Conservation (phyloP, 2,888 invertebrate genomes). For the Coleophora flavipennella region DNA sequence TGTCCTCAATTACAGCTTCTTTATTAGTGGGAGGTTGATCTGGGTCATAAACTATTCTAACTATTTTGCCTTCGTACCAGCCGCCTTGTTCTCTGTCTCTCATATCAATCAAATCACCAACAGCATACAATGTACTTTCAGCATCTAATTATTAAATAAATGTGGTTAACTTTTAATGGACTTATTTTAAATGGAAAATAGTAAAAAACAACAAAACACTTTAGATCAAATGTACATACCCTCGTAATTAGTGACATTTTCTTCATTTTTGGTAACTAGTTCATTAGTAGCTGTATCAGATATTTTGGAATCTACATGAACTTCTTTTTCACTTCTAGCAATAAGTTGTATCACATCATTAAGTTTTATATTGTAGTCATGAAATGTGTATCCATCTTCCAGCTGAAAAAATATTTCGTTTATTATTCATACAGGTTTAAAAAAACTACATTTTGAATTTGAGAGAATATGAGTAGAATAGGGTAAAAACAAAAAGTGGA, state of each 20-base stretch:
- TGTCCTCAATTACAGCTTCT: neutral
- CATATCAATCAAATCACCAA: slow-evolving; percentile 79
- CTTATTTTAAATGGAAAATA: too few relatives aligned
- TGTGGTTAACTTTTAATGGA: too few relatives aligned
- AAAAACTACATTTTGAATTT: too few relatives aligned
- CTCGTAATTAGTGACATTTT: slow-evolving; percentile 23
- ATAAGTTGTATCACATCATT: slow-evolving; percentile 84
- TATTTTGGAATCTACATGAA: slow-evolving; percentile 12
- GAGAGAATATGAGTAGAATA: too few relatives aligned
- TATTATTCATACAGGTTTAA: neutral
- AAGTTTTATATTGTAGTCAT: slow-evolving; percentile 82
- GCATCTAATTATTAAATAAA: slow-evolving; percentile 34
- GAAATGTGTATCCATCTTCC: slow-evolving; percentile 80
- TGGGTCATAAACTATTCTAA: slow-evolving; percentile 62
- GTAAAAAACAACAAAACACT: too few relatives aligned
- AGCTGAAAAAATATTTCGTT: slow-evolving; percentile 56
- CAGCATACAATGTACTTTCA: slow-evolving; percentile 60
- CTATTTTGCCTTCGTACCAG: slow-evolving; percentile 81
- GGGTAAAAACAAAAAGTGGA: too few relatives aligned
- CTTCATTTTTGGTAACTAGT: slow-evolving; percentile 14
- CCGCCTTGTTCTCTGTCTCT: slow-evolving; percentile 75
- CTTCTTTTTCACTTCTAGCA: slow-evolving; percentile 33
- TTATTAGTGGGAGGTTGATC: slow-evolving; percentile 2
- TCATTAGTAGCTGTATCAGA: slow-evolving; percentile 8
- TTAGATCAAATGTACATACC: slow-evolving; percentile 14